Evolutionary conservation across 2,888 invertebrate genomes (phyloP), one percentile per base, ranked within the genome.

Genomic region (Acrobasis repandana): DNA sequence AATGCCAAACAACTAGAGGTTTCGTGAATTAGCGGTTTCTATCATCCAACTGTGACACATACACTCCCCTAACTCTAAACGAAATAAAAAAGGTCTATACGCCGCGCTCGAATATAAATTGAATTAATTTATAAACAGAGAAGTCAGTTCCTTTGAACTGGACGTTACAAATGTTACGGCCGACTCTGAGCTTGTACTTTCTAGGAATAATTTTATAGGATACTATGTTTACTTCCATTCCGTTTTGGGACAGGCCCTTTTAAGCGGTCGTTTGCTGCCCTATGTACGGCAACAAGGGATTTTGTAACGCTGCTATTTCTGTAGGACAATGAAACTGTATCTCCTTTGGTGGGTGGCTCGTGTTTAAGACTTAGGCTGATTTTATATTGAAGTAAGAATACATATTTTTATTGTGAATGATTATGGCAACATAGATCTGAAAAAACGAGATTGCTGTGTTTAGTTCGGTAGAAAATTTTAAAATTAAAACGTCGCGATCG

Each of bases 211-310:
- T 66, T 61, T 57, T 61, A 64, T 62, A 63, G 70, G 28, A 57
- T 57, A 57, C 56, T 70, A 77, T 85, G 85, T 88, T 86, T 86
- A 83, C 82, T 83, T 82, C 80, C 76, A 79, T 81, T 79, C 83
- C 83, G 77, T 80, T 82, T 85, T 86, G 77, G 84, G 83, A 77
- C 80, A 82, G 68, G 75, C 77, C 88, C 89, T 85, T 90, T 86
- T 83, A 84, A 75, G 88, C 75, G 64, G 68, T 70, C 73, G 79
- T 85, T 83, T 83, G 83, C 81, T 77, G 78, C 78, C 72, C 75
- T 75, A 71, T 74, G 71, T 79, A 76, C 75, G 75, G 79, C 79
- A 82, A 82, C 83, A 80, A 82, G 79, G 75, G 77, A 78, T 85
- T 85, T 82, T 82, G 86, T 84, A 86, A 84, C 79, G 66, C 63